Conservation (phyloP, 2,888 invertebrate genomes). For the Harpagoxenus sublaevis region DNA sequence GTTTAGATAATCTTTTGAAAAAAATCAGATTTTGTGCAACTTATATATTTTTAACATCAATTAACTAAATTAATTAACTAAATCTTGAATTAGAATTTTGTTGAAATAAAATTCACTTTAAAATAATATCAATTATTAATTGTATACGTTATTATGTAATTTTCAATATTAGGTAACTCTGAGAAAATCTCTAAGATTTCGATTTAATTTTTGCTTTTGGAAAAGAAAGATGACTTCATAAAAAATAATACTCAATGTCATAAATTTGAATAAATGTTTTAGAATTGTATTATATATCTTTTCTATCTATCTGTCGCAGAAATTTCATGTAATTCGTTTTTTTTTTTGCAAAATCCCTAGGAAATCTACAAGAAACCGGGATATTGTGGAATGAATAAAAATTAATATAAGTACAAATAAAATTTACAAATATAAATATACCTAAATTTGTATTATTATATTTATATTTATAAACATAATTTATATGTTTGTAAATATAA, state of each 20-base stretch:
- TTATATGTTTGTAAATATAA: no score
- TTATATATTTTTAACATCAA: constrained; percentile 6
- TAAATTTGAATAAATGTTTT: not conserved
- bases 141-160: not conserved
- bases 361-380: no score
- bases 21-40: not conserved
- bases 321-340: no score
- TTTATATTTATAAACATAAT: no score
- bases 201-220: not conserved
- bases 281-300: not conserved
- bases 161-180: not conserved
- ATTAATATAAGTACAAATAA: no score
- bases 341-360: no score
- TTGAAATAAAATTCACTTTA: not conserved
- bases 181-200: not conserved
- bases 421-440: no score
- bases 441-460: no score
- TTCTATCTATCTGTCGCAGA: no score
- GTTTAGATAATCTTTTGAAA: not conserved
- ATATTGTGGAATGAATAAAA: no score
- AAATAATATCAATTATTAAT: no score
- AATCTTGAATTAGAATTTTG: not conserved
- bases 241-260: not conserved
- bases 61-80: not conserved
- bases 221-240: not conserved